Percentiles rank a stretch among this genome's conserved stretches.
These are phyloP conservation scores for Candoia aspera DNA, from an alignment of 2,113 vertebrate genomes.

Conservation along the genomic window DNA sequence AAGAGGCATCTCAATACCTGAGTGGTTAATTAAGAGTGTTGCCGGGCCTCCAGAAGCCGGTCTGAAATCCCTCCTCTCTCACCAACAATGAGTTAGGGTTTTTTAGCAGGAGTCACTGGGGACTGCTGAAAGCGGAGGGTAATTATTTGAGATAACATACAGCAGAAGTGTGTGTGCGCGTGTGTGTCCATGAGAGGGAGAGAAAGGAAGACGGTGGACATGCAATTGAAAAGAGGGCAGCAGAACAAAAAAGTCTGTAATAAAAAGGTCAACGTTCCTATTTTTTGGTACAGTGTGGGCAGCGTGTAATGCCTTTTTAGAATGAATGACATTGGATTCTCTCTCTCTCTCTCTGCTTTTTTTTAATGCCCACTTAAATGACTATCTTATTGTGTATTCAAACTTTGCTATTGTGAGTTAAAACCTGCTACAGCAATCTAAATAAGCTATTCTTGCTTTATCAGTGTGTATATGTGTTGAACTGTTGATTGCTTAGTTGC, in stretches of 20 bases:
- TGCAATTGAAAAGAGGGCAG: constrained; percentile 76
- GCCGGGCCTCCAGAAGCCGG: constrained; percentile 91
- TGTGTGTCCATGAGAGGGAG: constrained; percentile 31
- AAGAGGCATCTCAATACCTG: constrained; percentile 92
- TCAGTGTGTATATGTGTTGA: constrained; percentile 73
- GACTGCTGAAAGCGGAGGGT: constrained; percentile 93
- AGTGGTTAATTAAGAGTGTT: constrained; percentile 99
- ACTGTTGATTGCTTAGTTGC: constrained; percentile 84
- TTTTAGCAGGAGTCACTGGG: constrained; percentile 85
- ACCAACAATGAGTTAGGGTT: constrained; percentile 84
- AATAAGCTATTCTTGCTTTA: constrained; percentile 87
- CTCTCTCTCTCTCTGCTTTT: constrained; percentile 67
- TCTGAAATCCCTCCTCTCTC: constrained; percentile 89
- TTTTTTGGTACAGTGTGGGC: constrained; percentile 84
- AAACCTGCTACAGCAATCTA: constrained; percentile 78
- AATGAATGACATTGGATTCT: constrained; percentile 84
- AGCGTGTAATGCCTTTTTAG: constrained; percentile 87
- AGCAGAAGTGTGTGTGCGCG: constrained; percentile 77
- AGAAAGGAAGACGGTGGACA: constrained; percentile 65
- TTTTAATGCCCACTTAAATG: constrained; percentile 57
- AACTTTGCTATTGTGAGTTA: constrained; percentile 80
- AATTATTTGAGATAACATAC: constrained; percentile 98
- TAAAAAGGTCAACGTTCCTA: constrained; percentile 94
- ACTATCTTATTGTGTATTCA: constrained; percentile 90
- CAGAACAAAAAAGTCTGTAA: constrained; percentile 75